phyloP scores from a whole-genome alignment of 2,113 vertebrate genomes.

The Ivindomyrus marchei region DNA sequence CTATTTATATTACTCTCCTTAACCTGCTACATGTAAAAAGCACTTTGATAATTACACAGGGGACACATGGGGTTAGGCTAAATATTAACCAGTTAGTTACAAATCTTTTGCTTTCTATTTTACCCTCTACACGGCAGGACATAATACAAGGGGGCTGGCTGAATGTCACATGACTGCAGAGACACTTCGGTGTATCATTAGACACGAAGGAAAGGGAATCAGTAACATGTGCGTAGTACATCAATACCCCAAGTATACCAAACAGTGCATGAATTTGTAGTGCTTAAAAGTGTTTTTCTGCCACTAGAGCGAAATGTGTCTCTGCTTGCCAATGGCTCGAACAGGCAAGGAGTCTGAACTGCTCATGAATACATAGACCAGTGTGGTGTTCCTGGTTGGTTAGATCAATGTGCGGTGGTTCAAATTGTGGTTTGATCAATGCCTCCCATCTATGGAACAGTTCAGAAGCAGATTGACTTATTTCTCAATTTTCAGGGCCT shows the following conservation, averaged over 20 bases:
- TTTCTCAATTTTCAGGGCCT: slow-evolving; percentile 11
- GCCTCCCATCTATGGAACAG: background rate
- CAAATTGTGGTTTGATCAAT: background rate
- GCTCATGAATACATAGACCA: background rate
- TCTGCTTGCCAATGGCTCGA: background rate
- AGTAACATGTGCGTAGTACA: background rate
- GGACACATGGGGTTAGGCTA: background rate
- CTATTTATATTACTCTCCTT: background rate
- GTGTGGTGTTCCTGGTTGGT: background rate
- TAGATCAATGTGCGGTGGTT: background rate
- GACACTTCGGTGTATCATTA: background rate
- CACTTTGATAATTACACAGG: background rate
- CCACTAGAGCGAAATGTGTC: background rate
- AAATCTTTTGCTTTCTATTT: background rate
- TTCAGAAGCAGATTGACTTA: background rate
- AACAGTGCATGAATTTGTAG: background rate
- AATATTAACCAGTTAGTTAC: background rate
- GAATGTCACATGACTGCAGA: background rate
- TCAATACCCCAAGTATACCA: background rate
- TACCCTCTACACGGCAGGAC: background rate
- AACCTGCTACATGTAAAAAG: background rate
- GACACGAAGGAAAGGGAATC: background rate
- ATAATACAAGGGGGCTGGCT: background rate
- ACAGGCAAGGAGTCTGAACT: background rate
- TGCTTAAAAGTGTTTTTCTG: background rate